Percentiles rank a stretch among this genome's conserved stretches.
phyloP scores from a whole-genome alignment of 2,888 invertebrate species.

The Erebia ligea region DNA sequence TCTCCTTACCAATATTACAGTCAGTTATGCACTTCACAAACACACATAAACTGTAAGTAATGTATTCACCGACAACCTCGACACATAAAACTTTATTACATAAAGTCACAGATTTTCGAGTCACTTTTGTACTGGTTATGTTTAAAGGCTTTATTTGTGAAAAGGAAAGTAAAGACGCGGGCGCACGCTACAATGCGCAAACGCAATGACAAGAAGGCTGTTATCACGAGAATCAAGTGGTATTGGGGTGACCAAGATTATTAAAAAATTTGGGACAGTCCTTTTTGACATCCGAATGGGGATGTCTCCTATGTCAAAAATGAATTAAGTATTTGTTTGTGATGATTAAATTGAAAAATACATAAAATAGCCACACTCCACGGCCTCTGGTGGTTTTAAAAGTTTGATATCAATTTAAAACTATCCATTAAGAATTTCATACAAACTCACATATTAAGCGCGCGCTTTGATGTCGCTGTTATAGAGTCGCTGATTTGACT shows the following conservation, averaged over 20 bases:
- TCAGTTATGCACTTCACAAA: background rate
- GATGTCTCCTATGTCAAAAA: background rate
- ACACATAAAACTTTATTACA: background rate
- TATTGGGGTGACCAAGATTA: conserved; percentile 41
- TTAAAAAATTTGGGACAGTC: background rate
- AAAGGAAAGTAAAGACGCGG: conserved; percentile 51
- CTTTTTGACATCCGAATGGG: background rate
- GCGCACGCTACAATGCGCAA: conserved; percentile 66
- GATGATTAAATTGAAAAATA: too few species aligned
- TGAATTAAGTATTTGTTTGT: too few species aligned
- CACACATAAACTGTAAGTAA: background rate
- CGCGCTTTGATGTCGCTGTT: too few species aligned
- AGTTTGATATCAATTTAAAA: background rate
- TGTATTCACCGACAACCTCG: background rate
- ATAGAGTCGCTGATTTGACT: too few species aligned
- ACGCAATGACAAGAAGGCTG: conserved; percentile 62
- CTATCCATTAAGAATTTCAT: background rate
- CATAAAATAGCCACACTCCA: too few species aligned
- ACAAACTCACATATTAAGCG: too few species aligned
- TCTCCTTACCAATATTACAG: conserved; percentile 9
- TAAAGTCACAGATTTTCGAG: conserved; percentile 2
- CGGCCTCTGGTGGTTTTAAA: too few species aligned
- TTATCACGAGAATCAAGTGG: conserved; percentile 64
- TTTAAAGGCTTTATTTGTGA: conserved; percentile 10
- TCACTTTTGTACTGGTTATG: background rate